phyloP scores from a whole-genome alignment of 2,888 invertebrate genomes.

The Dryadula phaetusa region DNA sequence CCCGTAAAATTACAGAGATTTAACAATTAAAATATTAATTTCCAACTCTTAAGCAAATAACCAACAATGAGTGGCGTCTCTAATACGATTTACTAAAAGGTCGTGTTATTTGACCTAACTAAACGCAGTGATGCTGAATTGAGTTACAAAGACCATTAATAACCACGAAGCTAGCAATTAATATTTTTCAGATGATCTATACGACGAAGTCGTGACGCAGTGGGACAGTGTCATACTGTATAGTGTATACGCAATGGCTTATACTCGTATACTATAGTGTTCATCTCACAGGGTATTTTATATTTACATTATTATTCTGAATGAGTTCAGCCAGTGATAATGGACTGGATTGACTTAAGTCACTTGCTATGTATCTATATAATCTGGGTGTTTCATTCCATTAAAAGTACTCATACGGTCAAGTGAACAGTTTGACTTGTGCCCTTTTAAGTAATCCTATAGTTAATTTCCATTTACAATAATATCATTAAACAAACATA shows the following conservation, averaged over 20 bases:
- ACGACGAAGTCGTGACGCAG: not conserved
- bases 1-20: slow-evolving; percentile 5
- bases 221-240: not conserved
- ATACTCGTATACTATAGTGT: too few relatives aligned
- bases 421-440: not conserved
- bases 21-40: slow-evolving; percentile 10
- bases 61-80: slow-evolving; percentile 21
- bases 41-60: slow-evolving; percentile 15
- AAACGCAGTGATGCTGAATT: slow-evolving; percentile 25
- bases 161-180: not conserved
- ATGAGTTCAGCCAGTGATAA: not conserved
- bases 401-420: slow-evolving; percentile 43
- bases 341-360: too few relatives aligned
- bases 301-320: not conserved
- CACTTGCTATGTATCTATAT: too few relatives aligned
- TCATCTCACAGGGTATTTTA: not conserved
- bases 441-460: not conserved
- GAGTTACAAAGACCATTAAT: slow-evolving; percentile 25
- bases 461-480: not conserved
- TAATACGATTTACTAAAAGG: slow-evolving; percentile 29
- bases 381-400: slow-evolving; percentile 41
- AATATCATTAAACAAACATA: not conserved
- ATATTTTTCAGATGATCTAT: slow-evolving; percentile 6
- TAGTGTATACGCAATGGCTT: not conserved
- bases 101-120: slow-evolving; percentile 28